Conservation (phyloP, 1,140 invertebrate species). For the Aradophagus sp. region DNA sequence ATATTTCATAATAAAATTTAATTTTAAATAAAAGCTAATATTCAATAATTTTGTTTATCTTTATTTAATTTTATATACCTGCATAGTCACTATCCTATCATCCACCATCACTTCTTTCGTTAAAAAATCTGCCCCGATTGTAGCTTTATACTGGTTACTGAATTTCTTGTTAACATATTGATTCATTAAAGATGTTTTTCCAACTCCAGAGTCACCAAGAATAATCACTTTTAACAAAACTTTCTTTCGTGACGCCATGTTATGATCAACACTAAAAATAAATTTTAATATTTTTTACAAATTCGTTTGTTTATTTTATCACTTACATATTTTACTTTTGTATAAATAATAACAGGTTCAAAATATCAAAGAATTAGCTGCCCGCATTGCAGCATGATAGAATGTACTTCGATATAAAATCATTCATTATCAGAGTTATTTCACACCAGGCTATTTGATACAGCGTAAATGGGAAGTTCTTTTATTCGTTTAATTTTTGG, state of each 20-base stretch:
- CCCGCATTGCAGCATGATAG: background rate
- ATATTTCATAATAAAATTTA: no score
- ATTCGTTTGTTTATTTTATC: no score
- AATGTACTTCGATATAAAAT: slow-evolving; percentile 6
- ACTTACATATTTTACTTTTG: no score
- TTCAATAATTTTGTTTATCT: no score
- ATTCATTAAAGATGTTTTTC: slow-evolving; percentile 99
- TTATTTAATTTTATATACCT: no score
- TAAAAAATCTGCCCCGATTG: slow-evolving; percentile 99
- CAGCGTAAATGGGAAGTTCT: no score
- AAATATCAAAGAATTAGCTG: background rate
- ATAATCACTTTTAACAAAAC: slow-evolving; percentile 98
- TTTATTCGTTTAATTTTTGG: slow-evolving; percentile 9
- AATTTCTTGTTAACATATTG: slow-evolving; percentile 99
- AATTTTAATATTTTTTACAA: slow-evolving; percentile 4
- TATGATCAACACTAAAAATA: slow-evolving; percentile 46
- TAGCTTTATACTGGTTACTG: slow-evolving; percentile 99
- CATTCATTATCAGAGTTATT: slow-evolving; percentile 4
- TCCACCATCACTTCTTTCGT: slow-evolving; percentile 99
- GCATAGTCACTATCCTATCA: slow-evolving; percentile 98
- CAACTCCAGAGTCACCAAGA: slow-evolving; percentile 97
- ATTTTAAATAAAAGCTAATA: no score
- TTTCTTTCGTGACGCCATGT: slow-evolving; percentile 96
- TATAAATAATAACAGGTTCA: no score
- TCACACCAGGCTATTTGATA: background rate